phyloP scores from a whole-genome alignment of 2,888 invertebrate genomes.

The Leptothorax acervorum region DNA sequence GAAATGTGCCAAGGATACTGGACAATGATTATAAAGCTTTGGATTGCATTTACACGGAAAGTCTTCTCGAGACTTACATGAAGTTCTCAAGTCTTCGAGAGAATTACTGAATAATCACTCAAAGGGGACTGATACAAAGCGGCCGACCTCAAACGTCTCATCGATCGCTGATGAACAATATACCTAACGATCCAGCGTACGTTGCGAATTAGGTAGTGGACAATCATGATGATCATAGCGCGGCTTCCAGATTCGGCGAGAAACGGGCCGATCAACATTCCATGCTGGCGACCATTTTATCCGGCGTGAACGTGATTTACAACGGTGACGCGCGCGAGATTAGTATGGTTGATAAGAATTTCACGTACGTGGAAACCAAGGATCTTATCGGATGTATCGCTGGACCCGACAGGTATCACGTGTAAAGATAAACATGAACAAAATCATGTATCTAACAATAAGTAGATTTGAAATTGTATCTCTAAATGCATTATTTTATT shows the following conservation, averaged over 20 bases:
- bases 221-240: conserved; percentile 86
- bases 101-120: conserved; percentile 88
- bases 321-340: conserved; percentile 92
- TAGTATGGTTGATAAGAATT: conserved; percentile 89
- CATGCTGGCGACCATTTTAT: conserved; percentile 88
- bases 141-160: conserved; percentile 85
- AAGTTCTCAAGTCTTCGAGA: conserved; percentile 87
- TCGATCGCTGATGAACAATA: conserved; percentile 87
- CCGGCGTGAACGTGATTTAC: conserved; percentile 89
- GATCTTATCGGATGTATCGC: conserved; percentile 90
- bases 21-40: conserved; percentile 80
- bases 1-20: conserved; percentile 66
- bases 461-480: background rate
- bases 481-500: background rate
- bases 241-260: conserved; percentile 85
- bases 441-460: background rate
- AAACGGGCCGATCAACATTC: conserved; percentile 86
- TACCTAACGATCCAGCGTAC: conserved; percentile 85
- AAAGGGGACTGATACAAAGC: conserved; percentile 85
- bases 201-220: conserved; percentile 90
- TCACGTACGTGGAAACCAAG: conserved; percentile 88
- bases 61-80: conserved; percentile 79
- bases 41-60: conserved; percentile 83
- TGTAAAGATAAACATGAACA: conserved; percentile 84
- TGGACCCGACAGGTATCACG: conserved; percentile 87